Percentiles rank a stretch among this genome's conserved stretches.
These are phyloP conservation scores for Scleropages formosus DNA, from an alignment of 2,797 vertebrate species.

Conservation along the genomic window DNA sequence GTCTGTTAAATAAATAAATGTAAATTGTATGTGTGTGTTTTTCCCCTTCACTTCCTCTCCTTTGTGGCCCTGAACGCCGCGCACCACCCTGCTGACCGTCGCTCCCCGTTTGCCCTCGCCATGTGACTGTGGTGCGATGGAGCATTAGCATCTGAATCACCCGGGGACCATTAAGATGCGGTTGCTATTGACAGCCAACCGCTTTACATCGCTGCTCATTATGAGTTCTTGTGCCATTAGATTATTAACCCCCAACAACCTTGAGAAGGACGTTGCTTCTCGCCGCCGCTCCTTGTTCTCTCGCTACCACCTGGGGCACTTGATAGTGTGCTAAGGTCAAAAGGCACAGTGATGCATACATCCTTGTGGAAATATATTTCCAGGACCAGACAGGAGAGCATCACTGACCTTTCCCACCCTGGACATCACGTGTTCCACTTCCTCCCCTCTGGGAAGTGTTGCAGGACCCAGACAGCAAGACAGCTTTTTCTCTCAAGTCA, in stretches of 20 bases:
- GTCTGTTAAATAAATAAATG: too few relatives aligned
- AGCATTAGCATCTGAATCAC: conserved; percentile 43
- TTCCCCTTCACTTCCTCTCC: neutral
- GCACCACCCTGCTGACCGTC: neutral
- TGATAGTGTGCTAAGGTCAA: neutral
- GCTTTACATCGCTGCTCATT: conserved; percentile 45
- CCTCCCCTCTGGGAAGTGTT: too few relatives aligned
- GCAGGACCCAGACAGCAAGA: too few relatives aligned
- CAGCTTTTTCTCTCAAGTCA: too few relatives aligned
- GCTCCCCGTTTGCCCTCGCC: neutral
- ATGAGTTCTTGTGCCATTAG: conserved; percentile 14
- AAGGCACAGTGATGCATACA: neutral
- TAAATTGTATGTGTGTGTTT: neutral
- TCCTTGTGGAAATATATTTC: neutral
- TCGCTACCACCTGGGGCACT: too few relatives aligned
- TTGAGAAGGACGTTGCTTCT: conserved; percentile 11
- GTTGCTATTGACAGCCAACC: conserved; percentile 54
- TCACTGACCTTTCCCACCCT: too few relatives aligned
- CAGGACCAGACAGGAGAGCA: neutral
- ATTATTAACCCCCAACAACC: conserved; percentile 33
- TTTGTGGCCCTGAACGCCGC: conserved; percentile 21
- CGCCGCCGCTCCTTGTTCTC: too few relatives aligned
- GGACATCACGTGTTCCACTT: too few relatives aligned
- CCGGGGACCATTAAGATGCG: conserved; percentile 46
- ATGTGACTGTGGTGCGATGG: neutral